Percentiles rank a stretch among this genome's conserved stretches.
Conservation (phyloP, 2,797 vertebrate species). For the Orientallactaga sibirica region DNA sequence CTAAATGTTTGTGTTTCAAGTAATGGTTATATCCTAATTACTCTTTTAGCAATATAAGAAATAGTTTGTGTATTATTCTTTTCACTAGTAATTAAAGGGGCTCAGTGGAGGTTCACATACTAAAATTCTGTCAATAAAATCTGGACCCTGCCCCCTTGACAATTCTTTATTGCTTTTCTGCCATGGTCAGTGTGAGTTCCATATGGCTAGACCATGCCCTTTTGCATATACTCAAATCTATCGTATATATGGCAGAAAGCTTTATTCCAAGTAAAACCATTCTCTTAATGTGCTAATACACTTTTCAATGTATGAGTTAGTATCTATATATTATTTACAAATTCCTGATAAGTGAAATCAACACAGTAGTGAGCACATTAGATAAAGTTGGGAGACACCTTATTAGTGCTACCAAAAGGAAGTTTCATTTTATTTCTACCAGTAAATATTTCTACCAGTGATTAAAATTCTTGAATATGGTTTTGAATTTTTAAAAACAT, state of each 20-base stretch:
- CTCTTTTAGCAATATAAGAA: not conserved
- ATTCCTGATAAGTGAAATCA: not conserved
- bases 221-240: not conserved
- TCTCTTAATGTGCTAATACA: not conserved
- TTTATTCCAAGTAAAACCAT: not conserved
- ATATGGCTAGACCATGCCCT: not conserved
- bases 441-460: not conserved
- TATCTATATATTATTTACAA: not conserved
- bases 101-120: not conserved
- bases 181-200: not conserved
- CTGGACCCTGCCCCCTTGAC: not conserved
- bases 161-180: not conserved
- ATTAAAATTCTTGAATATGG: not conserved
- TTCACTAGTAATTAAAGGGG: not conserved
- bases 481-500: not conserved
- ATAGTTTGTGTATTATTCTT: conserved; percentile 1
- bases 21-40: not conserved
- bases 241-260: not conserved
- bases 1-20: conserved; percentile 29
- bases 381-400: not conserved
- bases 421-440: not conserved
- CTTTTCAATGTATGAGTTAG: not conserved
- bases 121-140: not conserved
- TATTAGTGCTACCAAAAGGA: not conserved
- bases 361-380: not conserved